These are phyloP conservation scores for Cyprinus carpio DNA, from an alignment of 2,113 vertebrate genomes.

Conservation along the genomic window DNA sequence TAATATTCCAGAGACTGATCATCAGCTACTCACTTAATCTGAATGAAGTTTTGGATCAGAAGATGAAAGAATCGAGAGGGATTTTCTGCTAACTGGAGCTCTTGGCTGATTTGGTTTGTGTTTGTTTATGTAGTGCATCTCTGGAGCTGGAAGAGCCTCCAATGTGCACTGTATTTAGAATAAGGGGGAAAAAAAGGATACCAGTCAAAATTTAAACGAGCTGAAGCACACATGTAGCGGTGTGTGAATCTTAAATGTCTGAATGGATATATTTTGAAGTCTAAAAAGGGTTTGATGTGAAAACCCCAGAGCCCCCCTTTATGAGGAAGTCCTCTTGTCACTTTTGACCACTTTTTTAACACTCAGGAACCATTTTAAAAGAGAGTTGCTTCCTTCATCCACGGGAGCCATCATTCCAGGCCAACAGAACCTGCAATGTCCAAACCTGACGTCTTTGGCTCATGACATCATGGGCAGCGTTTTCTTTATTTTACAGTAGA, in stretches of 20 bases:
- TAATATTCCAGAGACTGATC: not conserved
- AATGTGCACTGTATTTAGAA: not conserved
- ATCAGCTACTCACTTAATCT: not conserved
- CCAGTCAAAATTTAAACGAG: not conserved
- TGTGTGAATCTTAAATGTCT: not conserved
- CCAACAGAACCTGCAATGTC: not conserved
- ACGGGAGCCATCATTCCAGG: not conserved
- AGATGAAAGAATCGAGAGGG: not conserved
- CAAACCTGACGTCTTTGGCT: not conserved
- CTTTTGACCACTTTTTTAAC: not conserved
- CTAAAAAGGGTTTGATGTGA: not conserved
- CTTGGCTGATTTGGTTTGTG: not conserved
- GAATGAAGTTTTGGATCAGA: not conserved
- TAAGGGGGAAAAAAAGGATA: not conserved
- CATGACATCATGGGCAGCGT: not conserved
- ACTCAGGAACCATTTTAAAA: constrained; percentile 22
- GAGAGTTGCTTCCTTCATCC: not conserved
- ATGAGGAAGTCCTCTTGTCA: not conserved
- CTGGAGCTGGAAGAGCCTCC: not conserved
- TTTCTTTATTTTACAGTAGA: not conserved
- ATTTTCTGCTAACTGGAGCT: not conserved
- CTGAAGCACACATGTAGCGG: not conserved
- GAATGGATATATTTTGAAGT: not conserved
- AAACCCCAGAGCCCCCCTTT: not conserved
- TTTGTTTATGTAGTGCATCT: not conserved